Percentiles rank a stretch among this genome's conserved stretches.
Conservation (phyloP, 2,797 vertebrate genomes). For the Pseudochirops corinnae region DNA sequence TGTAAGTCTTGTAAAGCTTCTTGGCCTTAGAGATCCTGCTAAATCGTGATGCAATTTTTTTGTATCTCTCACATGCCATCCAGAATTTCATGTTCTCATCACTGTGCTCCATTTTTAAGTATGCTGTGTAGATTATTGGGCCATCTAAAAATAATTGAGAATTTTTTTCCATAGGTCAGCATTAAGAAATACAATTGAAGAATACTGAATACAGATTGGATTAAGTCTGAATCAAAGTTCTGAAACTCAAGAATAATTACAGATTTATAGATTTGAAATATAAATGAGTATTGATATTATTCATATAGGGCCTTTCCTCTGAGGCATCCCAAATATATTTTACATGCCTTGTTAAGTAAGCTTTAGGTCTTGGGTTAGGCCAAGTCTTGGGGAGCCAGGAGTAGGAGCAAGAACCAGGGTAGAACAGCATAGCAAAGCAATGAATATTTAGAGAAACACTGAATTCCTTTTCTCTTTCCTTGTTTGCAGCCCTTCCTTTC, state of each 20-base stretch:
- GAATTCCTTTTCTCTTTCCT: not conserved
- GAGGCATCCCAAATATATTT: not conserved
- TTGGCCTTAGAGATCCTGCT: conserved; percentile 89
- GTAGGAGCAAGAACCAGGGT: not conserved
- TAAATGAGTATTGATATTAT: not conserved
- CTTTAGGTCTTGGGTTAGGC: not conserved
- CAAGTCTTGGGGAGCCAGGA: not conserved
- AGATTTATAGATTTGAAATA: not conserved
- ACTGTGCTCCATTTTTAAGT: conserved; percentile 93
- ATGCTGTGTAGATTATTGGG: conserved; percentile 88
- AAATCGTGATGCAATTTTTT: conserved; percentile 89
- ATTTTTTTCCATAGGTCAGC: conserved; percentile 13
- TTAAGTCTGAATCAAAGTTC: conserved; percentile 8
- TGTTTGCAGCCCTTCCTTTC: not conserved
- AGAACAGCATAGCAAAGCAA: not conserved
- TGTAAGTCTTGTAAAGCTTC: conserved; percentile 91
- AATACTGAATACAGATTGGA: conserved; percentile 36
- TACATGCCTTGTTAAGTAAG: not conserved
- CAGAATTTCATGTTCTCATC: conserved; percentile 95
- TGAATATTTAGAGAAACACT: not conserved
- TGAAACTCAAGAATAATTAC: conserved; percentile 19
- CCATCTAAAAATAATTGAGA: conserved; percentile 86
- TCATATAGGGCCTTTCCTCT: not conserved
- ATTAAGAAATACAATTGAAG: conserved; percentile 12
- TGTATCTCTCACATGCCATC: conserved; percentile 92